A percentile compares a stretch with the other conserved stretches of the same genome.
Evolutionary conservation across 2,797 vertebrate genomes (phyloP).

Genomic region (Oreonectes daqikongensis): DNA sequence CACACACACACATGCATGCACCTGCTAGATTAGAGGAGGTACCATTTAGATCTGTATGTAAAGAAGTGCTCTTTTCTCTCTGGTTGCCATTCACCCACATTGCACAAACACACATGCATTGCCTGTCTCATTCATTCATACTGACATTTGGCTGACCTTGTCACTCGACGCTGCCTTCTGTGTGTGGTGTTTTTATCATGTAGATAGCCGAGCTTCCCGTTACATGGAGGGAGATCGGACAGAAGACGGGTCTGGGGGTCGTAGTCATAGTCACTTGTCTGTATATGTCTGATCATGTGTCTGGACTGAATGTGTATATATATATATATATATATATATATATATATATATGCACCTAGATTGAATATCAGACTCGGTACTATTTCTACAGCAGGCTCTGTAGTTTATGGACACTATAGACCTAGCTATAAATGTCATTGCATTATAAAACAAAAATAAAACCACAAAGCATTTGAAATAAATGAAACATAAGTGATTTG

Average conservation of each 20-base stretch:
- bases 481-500: no score
- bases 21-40: slow-evolving; percentile 39
- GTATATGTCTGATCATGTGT: background rate
- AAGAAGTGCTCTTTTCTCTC: slow-evolving; percentile 31
- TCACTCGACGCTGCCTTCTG: slow-evolving; percentile 38
- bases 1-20: slow-evolving; percentile 12
- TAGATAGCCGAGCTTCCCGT: slow-evolving; percentile 51
- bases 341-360: background rate
- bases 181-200: slow-evolving; percentile 57
- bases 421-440: background rate
- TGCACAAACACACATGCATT: slow-evolving; percentile 1
- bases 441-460: background rate
- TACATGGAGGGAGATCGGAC: slow-evolving; percentile 28
- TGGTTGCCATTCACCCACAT: no score
- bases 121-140: slow-evolving; percentile 7
- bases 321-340: no score
- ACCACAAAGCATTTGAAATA: no score
- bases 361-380: background rate
- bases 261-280: background rate
- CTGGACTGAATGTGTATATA: background rate
- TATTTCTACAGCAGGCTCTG: background rate
- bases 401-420: background rate
- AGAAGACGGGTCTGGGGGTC: background rate
- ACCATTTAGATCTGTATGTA: slow-evolving; percentile 27
- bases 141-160: slow-evolving; percentile 62